These are phyloP conservation scores for Chelmon rostratus DNA, from an alignment of 2,797 vertebrate genomes.

Conservation along the genomic window DNA sequence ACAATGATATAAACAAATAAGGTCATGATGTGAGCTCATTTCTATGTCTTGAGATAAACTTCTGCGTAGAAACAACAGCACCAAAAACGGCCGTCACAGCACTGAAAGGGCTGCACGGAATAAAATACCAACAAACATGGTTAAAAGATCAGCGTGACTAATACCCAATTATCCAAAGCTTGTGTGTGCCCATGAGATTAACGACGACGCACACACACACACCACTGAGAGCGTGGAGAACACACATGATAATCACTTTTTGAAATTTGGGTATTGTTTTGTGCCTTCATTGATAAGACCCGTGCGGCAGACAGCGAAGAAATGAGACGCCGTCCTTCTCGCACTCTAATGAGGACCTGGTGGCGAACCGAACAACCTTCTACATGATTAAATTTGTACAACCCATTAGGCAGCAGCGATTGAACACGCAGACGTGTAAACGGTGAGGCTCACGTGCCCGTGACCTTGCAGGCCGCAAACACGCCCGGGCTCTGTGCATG, in stretches of 20 bases:
- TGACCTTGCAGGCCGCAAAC: slow-evolving; percentile 59
- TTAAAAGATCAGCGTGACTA: slow-evolving; percentile 35
- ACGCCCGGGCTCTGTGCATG: neutral
- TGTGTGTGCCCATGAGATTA: slow-evolving; percentile 38
- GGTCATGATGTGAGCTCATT: neutral
- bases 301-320: neutral
- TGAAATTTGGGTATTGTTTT: slow-evolving; percentile 3
- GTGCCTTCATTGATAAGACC: neutral
- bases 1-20: slow-evolving; percentile 4
- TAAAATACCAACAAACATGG: slow-evolving; percentile 29
- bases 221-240: slow-evolving; percentile 9
- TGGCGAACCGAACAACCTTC: slow-evolving; percentile 55
- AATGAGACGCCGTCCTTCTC: slow-evolving; percentile 24
- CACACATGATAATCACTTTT: slow-evolving; percentile 13
- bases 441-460: slow-evolving; percentile 11
- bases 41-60: neutral
- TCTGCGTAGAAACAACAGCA: neutral
- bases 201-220: slow-evolving; percentile 3
- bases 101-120: neutral
- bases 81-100: neutral
- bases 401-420: slow-evolving; percentile 73
- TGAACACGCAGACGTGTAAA: slow-evolving; percentile 59
- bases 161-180: slow-evolving; percentile 14
- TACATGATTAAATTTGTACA: slow-evolving; percentile 74
- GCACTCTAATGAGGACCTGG: slow-evolving; percentile 47